Evolutionary conservation across 2,113 vertebrate species (phyloP).

Genomic region (Gnathonemus echidnorhynchus): DNA sequence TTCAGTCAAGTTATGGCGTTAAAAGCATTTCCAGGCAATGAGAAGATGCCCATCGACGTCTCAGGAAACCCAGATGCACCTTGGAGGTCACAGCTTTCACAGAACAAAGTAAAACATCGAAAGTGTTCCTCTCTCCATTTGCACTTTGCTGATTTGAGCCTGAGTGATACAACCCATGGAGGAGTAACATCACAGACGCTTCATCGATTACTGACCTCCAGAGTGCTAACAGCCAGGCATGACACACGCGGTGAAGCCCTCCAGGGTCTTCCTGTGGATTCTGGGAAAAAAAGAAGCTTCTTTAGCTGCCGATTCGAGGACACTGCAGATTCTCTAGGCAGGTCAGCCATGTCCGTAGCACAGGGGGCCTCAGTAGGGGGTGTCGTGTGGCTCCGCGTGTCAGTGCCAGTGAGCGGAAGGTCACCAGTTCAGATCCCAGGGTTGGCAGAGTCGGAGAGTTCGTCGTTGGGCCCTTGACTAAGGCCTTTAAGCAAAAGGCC

Average conservation of each 20-base stretch:
- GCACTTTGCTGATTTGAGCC: background rate
- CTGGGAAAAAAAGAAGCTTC: background rate
- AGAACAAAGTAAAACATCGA: background rate
- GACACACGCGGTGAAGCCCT: background rate
- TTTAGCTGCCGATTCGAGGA: background rate
- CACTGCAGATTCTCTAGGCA: background rate
- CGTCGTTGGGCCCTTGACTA: background rate
- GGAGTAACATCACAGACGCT: background rate
- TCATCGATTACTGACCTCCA: background rate
- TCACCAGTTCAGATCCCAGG: background rate
- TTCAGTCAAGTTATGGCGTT: background rate
- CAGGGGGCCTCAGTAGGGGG: background rate
- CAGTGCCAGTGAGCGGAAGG: background rate
- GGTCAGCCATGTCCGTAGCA: background rate
- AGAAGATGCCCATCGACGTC: background rate
- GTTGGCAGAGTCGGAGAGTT: background rate
- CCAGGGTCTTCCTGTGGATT: background rate
- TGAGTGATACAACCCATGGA: background rate
- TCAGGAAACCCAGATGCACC: background rate
- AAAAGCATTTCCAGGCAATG: background rate
- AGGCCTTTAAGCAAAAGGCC: background rate
- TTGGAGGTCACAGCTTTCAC: background rate
- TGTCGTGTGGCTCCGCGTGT: background rate
- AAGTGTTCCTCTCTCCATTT: background rate
- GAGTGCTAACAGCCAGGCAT: background rate